A percentile compares a stretch with the other conserved stretches of the same genome.
Conservation (phyloP, 2,113 vertebrate species). For the Microtus pennsylvanicus region DNA sequence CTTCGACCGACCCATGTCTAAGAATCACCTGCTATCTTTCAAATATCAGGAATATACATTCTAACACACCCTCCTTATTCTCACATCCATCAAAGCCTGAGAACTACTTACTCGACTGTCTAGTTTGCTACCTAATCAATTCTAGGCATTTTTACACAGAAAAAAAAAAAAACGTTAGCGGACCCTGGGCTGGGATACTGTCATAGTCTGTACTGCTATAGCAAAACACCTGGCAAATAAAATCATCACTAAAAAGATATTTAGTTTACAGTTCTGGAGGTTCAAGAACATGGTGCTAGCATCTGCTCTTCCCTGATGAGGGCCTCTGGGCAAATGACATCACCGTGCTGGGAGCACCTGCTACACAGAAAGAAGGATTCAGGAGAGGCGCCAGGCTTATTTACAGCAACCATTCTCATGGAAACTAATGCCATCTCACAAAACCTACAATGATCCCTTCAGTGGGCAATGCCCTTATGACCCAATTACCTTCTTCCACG, state of each 20-base stretch:
- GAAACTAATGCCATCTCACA: neutral
- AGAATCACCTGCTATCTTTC: neutral
- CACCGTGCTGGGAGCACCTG: neutral
- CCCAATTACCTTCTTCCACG: neutral
- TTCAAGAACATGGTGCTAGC: neutral
- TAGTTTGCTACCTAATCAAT: neutral
- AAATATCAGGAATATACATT: neutral
- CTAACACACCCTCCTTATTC: neutral
- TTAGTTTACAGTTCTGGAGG: neutral
- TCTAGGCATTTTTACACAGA: neutral
- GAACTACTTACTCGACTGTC: neutral
- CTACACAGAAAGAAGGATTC: neutral
- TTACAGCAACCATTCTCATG: neutral
- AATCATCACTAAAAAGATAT: neutral
- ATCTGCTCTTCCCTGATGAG: neutral
- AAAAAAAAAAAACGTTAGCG: neutral
- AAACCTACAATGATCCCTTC: neutral
- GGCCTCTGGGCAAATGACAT: neutral
- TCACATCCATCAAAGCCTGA: neutral
- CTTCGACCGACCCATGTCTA: neutral
- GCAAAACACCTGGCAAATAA: neutral
- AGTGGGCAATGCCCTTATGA: neutral
- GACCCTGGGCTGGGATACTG: neutral
- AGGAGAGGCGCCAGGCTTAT: neutral
- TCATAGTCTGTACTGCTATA: neutral